A percentile compares a stretch with the other conserved stretches of the same genome.
phyloP scores from a whole-genome alignment of 2,113 vertebrate genomes.

The Erpornis zantholeuca region DNA sequence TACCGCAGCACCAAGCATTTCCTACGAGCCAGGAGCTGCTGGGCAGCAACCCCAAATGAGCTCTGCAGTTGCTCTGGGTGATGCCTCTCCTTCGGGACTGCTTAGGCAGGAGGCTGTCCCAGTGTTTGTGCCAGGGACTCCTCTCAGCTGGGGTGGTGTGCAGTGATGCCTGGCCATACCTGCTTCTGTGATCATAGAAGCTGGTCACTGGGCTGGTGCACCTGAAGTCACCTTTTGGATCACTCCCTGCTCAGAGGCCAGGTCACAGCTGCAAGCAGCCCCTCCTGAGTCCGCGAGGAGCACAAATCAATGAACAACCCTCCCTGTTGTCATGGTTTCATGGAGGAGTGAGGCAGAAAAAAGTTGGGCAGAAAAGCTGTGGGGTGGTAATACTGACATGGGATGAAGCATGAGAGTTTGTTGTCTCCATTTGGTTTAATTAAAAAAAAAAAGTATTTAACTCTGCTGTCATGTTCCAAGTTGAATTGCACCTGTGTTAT shows the following conservation, averaged over 20 bases:
- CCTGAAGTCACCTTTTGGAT: not conserved
- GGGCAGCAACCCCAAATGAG: rapidly evolving
- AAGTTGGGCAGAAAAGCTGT: not conserved
- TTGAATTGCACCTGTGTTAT: not conserved
- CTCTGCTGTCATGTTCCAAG: not conserved
- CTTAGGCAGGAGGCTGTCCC: not conserved
- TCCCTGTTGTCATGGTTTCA: not conserved
- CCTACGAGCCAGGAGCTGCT: not conserved
- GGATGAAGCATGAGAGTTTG: not conserved
- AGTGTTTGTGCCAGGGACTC: not conserved
- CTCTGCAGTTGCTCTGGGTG: not conserved
- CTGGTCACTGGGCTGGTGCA: rapidly evolving
- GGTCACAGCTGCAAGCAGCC: not conserved
- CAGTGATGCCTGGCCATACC: rapidly evolving
- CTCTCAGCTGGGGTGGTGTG: rapidly evolving
- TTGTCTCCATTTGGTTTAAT: not conserved
- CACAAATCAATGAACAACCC: not conserved
- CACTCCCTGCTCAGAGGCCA: not conserved
- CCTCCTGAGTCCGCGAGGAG: rapidly evolving
- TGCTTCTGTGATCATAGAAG: not conserved
- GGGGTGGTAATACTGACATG: not conserved
- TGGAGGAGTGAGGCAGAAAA: not conserved
- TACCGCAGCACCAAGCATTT: not conserved
- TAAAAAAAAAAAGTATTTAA: not conserved
- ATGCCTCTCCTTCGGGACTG: not conserved